Conservation (phyloP, 2,797 vertebrate species). For the Onychomys torridus region DNA sequence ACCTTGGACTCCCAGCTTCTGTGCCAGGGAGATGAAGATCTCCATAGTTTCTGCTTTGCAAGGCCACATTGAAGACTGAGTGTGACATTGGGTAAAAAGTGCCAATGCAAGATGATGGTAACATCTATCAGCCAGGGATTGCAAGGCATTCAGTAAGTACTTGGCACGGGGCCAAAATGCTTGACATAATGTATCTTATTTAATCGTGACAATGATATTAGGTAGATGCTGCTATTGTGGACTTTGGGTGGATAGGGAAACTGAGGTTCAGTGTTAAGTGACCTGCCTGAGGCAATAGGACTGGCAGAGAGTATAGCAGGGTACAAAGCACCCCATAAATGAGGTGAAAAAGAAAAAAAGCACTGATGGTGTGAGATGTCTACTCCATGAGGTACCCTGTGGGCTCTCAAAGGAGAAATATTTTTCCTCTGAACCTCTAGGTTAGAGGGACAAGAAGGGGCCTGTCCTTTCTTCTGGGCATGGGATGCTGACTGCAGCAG, state of each 20-base stretch:
- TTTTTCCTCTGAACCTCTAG: neutral
- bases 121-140: neutral
- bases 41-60: neutral
- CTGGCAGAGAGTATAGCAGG: neutral
- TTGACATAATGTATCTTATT: neutral
- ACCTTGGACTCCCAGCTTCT: neutral
- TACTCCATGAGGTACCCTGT: neutral
- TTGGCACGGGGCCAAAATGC: neutral
- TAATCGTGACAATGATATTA: neutral
- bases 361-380: neutral
- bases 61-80: neutral
- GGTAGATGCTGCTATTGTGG: neutral
- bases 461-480: neutral
- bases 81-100: neutral
- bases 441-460: neutral
- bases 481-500: neutral
- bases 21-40: constrained; percentile 12
- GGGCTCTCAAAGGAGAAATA: neutral
- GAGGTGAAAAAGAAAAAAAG: neutral
- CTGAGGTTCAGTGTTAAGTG: neutral
- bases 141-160: neutral
- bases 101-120: neutral
- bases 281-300: neutral
- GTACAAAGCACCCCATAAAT: neutral
- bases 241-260: neutral